Base-by-base conservation (phyloP, 2,113 vertebrate genomes). In the Psilopsiagon aymara region DNA sequence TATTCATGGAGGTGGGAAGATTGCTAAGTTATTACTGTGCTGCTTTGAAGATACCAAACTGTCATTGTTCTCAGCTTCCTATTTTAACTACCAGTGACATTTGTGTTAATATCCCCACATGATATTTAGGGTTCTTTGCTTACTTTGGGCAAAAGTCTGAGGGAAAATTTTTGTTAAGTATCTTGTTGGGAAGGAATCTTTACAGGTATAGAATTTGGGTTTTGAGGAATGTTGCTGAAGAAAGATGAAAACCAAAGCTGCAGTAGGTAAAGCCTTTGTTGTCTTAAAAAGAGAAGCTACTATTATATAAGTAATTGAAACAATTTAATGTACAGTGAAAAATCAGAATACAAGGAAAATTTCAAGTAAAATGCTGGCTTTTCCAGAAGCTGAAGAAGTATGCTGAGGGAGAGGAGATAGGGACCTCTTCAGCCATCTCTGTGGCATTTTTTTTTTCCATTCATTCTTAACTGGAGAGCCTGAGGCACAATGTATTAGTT, bases 81-180 rank as follows among this genome's bases (percentile, higher is more conserved):
- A 64, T 91, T 90, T 95, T 88, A 95, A 62, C 76, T 86, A 67
- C 67, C 59, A 44, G 53, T 92, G 71, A 53, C 53, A 78, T 92
- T 83, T 57, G 21, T 88, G 41, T 77, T 85, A 63, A 62, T 67
- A 71, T 84, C 82, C 82, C 24, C 49, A 86, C 64, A 70, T 69
- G 76, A 82, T 46, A 66, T 83, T 69, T 60, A 71, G 31, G 59
- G 49, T 74, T 88, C 64, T 90, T 94, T 82, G 43, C 67, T 92
- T 80, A 52, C 53, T 94, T 96, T 57, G 63, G 59, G 37, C 59
- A 77, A 70, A 83, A 86, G 59, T 81, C 44, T 77, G 18, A 60
- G 18, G 77, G 35, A 60, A 83, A 76, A 59, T 66, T 73, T 7
- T 0, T 55, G 8, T 41, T 63, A 37, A 68, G 24, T 53, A 5